phyloP scores from a whole-genome alignment of 1,140 invertebrate species.

The Drosophila sproati region DNA sequence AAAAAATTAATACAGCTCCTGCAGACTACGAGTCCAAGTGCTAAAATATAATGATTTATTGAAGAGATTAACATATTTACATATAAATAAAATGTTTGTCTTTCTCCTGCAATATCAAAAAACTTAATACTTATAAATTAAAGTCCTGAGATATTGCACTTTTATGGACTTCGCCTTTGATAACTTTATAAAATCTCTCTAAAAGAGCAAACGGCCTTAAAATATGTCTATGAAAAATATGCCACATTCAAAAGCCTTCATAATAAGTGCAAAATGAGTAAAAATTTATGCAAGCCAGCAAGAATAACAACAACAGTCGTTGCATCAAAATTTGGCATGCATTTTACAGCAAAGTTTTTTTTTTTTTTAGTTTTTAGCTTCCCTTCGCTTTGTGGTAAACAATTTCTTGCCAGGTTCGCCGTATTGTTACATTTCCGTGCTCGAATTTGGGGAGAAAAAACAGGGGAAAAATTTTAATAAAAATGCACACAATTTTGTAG shows the following conservation, averaged over 20 bases:
- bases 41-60: too few relatives aligned
- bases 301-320: conserved; percentile 13
- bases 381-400: conserved; percentile 48
- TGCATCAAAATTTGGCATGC: conserved; percentile 34
- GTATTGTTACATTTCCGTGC: conserved; percentile 75
- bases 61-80: too few relatives aligned
- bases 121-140: neutral
- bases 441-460: conserved; percentile 50
- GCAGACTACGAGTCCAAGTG: too few relatives aligned
- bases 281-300: conserved; percentile 37
- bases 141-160: neutral
- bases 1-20: too few relatives aligned
- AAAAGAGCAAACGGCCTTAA: conserved; percentile 5
- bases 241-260: conserved; percentile 14
- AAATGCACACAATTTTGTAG: conserved; percentile 77
- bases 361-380: conserved; percentile 6
- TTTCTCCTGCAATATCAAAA: too few relatives aligned
- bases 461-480: conserved; percentile 57
- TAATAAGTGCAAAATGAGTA: conserved; percentile 46
- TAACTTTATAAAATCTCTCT: neutral
- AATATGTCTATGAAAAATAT: conserved; percentile 13
- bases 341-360: conserved; percentile 24
- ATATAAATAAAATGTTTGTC: too few relatives aligned
- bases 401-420: conserved; percentile 47
- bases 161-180: neutral